Base-by-base conservation (phyloP, 1,140 invertebrate species). In the Drosophila saltans region DNA sequence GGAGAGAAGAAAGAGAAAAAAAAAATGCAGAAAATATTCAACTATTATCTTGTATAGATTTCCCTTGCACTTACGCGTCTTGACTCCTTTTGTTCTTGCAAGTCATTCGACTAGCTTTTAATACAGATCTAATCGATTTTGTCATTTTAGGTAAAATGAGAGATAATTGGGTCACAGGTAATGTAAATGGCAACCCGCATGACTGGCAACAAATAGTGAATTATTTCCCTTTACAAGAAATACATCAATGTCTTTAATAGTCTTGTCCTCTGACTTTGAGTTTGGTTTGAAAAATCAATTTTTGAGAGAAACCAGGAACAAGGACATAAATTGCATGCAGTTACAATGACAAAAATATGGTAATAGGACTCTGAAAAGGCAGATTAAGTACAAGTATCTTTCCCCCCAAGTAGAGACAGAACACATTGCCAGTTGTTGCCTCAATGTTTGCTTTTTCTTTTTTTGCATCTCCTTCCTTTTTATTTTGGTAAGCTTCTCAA, bases 401-500 rank as follows among this genome's bases (percentile, higher is more conserved):
- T 57, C 11, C 36, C 36, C 8, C 39, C 36, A 8, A 48, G 45
- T 24, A 48, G 45, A 24, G 11, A 8, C 6, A 21, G 45, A 48
- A 7, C 33, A 36, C 33, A 36, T 36, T 36, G 16, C 21, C 45
- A 48, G 16, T 48, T 48, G 45, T 48, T 48, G 21, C 7, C 16
- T 24, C 41, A 65, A 45, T 43, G 21, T 61, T 66, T 67, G 10
- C 33, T 28, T 39, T 66, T 45, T 33, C 24, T 55, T 45, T 26
- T 55, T 48, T 57, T 65, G 64, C 16, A 48, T 48, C 10, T 11
- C 2, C 8, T 2, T 26, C 6, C 9, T 26, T 26, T 52, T 9
- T 52, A 52, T 52, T 75, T 67, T 43, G 69, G 9, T 72, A 75
- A 75, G 73, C 73, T 41, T 33, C 72, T 76, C 62, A 70, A 61